phyloP scores from a whole-genome alignment of 2,797 vertebrate species.

The Gallinago nigripennis region DNA sequence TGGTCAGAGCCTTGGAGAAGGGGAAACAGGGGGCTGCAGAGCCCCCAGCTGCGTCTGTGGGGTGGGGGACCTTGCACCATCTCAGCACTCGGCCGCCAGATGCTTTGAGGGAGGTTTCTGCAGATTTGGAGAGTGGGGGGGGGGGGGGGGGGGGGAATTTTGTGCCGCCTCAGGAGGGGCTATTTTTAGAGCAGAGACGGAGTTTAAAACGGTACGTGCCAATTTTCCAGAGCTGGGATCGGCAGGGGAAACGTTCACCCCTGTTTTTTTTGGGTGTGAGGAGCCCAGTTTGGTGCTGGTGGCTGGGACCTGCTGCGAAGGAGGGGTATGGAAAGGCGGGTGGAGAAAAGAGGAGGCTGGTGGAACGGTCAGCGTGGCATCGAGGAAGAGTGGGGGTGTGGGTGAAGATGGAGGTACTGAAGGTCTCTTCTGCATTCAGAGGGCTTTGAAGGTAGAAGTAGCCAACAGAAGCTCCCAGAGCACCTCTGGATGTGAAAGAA shows the following conservation, averaged over 20 bases:
- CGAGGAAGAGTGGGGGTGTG: accelerated
- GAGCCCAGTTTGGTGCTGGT: background rate
- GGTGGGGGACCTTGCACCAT: background rate
- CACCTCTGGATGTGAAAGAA: background rate
- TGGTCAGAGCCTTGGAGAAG: background rate
- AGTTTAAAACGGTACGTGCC: background rate
- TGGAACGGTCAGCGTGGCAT: accelerated
- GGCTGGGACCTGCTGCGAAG: background rate
- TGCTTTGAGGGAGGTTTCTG: constrained; percentile 27
- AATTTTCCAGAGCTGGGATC: background rate
- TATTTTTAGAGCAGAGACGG: constrained; percentile 25
- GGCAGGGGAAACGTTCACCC: accelerated
- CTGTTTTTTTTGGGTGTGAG: background rate
- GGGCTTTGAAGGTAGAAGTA: background rate
- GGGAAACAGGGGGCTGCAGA: accelerated
- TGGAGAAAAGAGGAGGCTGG: background rate
- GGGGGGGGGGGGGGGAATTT: background rate
- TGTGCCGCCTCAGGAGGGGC: background rate
- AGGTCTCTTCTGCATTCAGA: background rate
- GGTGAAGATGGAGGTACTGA: no score
- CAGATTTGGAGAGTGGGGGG: background rate
- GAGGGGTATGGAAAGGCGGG: background rate
- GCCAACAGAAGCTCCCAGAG: background rate
- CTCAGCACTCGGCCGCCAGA: background rate
- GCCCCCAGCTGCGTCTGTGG: background rate